Percentiles rank a stretch among this genome's conserved stretches.
Evolutionary conservation across 2,797 vertebrate genomes (phyloP).

Genomic region (Micromesistius poutassou): DNA sequence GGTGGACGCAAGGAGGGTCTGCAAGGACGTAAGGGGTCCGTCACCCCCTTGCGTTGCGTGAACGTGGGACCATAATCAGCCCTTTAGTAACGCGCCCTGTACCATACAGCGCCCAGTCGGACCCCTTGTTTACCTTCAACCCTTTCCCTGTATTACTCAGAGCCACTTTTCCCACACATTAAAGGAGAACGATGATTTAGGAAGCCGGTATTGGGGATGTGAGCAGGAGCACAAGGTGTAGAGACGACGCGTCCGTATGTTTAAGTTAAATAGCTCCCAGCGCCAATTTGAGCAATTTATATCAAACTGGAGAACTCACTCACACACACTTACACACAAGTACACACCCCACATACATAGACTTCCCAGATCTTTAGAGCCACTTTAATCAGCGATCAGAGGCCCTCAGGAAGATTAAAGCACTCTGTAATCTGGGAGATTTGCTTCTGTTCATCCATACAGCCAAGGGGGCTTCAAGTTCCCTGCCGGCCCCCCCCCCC

Average conservation of each 20-base stretch:
- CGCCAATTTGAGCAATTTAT: constrained; percentile 64
- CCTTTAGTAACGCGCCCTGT: too few species aligned
- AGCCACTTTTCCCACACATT: not conserved
- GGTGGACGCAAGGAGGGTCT: too few species aligned
- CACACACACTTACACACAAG: constrained; percentile 5
- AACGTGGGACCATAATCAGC: too few species aligned
- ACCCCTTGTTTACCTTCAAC: too few species aligned
- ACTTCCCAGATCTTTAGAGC: constrained; percentile 47
- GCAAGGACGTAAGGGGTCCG: too few species aligned
- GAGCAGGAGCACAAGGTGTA: not conserved
- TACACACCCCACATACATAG: constrained; percentile 6
- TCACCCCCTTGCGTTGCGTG: too few species aligned
- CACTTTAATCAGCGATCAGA: constrained; percentile 60
- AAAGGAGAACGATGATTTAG: not conserved
- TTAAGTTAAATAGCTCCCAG: constrained; percentile 11
- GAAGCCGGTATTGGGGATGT: not conserved
- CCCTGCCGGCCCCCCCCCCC: not conserved
- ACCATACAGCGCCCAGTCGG: too few species aligned
- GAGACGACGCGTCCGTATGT: not conserved
- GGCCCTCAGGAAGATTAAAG: constrained; percentile 47
- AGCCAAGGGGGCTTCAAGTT: constrained; percentile 38
- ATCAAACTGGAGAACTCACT: constrained; percentile 45
- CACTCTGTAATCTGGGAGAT: constrained; percentile 38
- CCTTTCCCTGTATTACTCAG: too few species aligned
- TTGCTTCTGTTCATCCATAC: constrained; percentile 50